Evolutionary conservation across 1,140 invertebrate species (phyloP).

Genomic region (Euwallacea similis): DNA sequence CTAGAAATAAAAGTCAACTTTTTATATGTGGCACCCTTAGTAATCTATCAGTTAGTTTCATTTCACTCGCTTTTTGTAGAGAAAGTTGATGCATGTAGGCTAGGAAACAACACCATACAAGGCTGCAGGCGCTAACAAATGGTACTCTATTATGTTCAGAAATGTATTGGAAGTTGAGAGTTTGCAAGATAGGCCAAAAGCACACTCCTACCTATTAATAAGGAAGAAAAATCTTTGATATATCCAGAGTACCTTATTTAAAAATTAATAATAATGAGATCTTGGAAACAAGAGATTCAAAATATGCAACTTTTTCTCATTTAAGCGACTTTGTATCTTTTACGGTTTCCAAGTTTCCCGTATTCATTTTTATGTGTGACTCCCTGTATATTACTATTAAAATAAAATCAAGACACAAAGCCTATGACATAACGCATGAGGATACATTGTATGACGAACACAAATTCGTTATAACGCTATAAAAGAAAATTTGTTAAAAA

Average conservation of each 20-base stretch:
- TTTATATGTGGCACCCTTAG: background rate
- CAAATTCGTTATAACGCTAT: background rate
- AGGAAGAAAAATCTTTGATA: too few species aligned
- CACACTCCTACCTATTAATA: slow-evolving; percentile 70
- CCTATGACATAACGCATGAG: too few species aligned
- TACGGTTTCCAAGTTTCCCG: too few species aligned
- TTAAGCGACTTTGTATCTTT: too few species aligned
- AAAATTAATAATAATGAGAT: too few species aligned
- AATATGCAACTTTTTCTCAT: too few species aligned
- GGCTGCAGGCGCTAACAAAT: slow-evolving; percentile 81
- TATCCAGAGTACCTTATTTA: too few species aligned
- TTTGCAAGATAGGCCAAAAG: slow-evolving; percentile 81
- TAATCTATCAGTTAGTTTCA: slow-evolving; percentile 24
- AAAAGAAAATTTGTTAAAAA: slow-evolving; percentile 1
- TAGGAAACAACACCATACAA: slow-evolving; percentile 83
- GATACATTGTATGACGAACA: too few species aligned
- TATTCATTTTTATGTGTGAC: too few species aligned
- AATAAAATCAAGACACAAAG: too few species aligned
- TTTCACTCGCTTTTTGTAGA: slow-evolving; percentile 50
- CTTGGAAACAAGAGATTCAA: too few species aligned
- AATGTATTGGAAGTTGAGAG: slow-evolving; percentile 77
- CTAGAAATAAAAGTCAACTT: background rate
- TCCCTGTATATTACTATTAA: too few species aligned
- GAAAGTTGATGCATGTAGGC: slow-evolving; percentile 83
- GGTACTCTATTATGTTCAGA: slow-evolving; percentile 78